Evolutionary conservation across 2,113 vertebrate species (phyloP).

Genomic region (Athene noctua): DNA sequence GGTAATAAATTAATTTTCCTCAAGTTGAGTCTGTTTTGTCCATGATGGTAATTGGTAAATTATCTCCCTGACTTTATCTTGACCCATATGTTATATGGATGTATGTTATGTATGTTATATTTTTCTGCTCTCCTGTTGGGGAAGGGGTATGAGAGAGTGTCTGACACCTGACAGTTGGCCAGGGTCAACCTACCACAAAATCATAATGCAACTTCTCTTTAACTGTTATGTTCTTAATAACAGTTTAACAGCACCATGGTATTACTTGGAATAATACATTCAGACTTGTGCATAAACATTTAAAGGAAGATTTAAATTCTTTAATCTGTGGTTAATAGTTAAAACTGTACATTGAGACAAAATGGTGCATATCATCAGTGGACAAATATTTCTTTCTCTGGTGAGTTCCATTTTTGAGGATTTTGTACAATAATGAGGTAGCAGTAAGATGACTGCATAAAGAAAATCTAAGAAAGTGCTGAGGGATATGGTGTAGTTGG

Average conservation of each 20-base stretch:
- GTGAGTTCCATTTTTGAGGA: neutral
- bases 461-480: neutral
- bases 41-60: neutral
- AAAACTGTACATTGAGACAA: neutral
- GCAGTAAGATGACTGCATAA: neutral
- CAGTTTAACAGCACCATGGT: neutral
- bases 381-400: neutral
- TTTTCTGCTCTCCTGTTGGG: neutral
- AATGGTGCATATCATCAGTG: neutral
- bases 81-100: too few relatives aligned
- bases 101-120: neutral
- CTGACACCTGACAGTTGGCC: neutral
- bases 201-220: neutral
- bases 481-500: too few relatives aligned
- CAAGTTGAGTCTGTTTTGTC: neutral
- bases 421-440: neutral
- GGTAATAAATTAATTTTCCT: neutral
- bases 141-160: neutral
- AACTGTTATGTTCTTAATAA: neutral
- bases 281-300: neutral
- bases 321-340: neutral
- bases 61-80: neutral
- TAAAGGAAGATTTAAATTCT: neutral
- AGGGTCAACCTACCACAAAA: neutral
- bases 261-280: neutral